These are phyloP conservation scores for Fratercula arctica DNA, from an alignment of 2,797 vertebrate species.

Conservation along the genomic window DNA sequence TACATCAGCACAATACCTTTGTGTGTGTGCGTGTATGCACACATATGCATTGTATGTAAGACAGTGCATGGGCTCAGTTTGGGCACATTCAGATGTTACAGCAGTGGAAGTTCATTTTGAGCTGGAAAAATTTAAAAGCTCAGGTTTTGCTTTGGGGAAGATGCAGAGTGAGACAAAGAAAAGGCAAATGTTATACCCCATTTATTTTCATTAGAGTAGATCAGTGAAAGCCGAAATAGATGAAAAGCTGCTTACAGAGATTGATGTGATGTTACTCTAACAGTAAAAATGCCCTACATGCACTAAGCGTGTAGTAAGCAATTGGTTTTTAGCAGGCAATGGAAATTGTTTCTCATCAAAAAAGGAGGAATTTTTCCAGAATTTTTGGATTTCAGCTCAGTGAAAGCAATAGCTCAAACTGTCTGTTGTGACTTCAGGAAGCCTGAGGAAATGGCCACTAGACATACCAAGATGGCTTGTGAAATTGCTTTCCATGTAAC, in stretches of 20 bases:
- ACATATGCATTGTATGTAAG: neutral
- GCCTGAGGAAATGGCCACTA: neutral
- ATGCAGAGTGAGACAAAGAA: neutral
- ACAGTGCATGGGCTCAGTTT: neutral
- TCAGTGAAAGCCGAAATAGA: neutral
- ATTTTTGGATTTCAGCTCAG: neutral
- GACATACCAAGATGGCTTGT: neutral
- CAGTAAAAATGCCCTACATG: neutral
- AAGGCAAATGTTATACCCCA: neutral
- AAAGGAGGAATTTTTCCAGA: neutral
- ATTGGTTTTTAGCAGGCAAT: neutral
- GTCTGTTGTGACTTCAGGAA: neutral
- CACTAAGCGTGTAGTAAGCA: neutral
- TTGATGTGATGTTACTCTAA: neutral
- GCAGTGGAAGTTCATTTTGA: neutral
- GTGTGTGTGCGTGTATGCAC: neutral
- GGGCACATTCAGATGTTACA: neutral
- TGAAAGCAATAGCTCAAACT: neutral
- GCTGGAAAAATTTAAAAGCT: neutral
- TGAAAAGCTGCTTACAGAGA: slow-evolving; percentile 18
- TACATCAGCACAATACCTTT: neutral
- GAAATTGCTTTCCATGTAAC: neutral
- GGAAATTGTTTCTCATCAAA: neutral
- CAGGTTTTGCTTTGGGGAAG: neutral
- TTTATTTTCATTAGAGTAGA: slow-evolving; percentile 45